Evolutionary conservation across 1,140 invertebrate species (phyloP), one percentile per base, ranked within the genome.

Genomic region (Hyphantria cunea): DNA sequence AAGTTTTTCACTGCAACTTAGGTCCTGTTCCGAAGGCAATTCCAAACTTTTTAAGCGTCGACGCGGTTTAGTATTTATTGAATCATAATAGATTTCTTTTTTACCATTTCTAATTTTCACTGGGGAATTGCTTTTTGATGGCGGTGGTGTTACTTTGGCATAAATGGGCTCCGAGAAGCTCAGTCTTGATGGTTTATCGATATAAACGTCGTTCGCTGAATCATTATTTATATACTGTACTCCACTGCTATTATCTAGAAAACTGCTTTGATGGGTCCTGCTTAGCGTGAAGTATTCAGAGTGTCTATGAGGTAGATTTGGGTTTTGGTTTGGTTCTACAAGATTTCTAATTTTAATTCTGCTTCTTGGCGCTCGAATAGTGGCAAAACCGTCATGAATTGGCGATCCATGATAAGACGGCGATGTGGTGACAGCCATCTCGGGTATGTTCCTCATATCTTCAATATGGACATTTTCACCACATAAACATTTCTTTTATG

Each of bases 381-480:
- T 96, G 42, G 95, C 95, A 86, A 96, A 96, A 41, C 95, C 95
- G 82, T 96, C 95, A 82, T 96, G 94, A 11, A 96, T 93, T 42
- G 94, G 93, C 58, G 93, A 93, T 53, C 92, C 92, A 76, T 92
- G 80, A 80, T 91, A 88, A 68, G 91, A 78, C 61, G 78, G 63
- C 64, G 89, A 78, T 61, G 91, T 79, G 53, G 89, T 90, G 44
- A 86, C 87, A 13, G 88, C 87, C 89, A 91, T 91, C 8, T 82
- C 69, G 33, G 52, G 42, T 55, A 62, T 49, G 58, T 37, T 76
- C 51, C 66, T 69, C 48, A 61, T 61, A n/a, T 55, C 41, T 55
- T 49, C 48, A 61, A 12, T 13, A 3, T 31, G 31, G 9, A 63
- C 51, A 64, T 51, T 64, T 58, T 70, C 31, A 10, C n/a, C n/a